These are phyloP conservation scores for Oryzias javanicus DNA, from an alignment of 2,113 vertebrate species.

Conservation along the genomic window DNA sequence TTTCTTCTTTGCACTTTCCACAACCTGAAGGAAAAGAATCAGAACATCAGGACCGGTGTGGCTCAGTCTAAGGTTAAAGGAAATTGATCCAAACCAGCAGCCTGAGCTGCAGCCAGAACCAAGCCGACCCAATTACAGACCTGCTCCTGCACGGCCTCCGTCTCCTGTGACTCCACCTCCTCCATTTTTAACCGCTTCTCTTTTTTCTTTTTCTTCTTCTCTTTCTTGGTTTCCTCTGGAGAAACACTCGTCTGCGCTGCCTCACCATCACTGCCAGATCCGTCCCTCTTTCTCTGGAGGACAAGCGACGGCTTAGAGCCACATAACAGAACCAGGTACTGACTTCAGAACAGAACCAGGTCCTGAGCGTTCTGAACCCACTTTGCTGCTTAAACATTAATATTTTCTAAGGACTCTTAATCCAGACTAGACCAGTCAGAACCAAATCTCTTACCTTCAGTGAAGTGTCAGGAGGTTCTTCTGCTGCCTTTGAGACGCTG, in stretches of 20 bases:
- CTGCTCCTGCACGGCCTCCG: constrained; percentile 10
- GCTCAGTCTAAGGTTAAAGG: not conserved
- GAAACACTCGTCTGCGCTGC: not conserved
- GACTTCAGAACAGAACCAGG: not conserved
- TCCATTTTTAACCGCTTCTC: constrained; percentile 36
- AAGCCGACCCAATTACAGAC: constrained; percentile 6
- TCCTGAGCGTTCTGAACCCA: not conserved
- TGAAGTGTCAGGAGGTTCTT: not conserved
- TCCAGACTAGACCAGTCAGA: too few relatives aligned
- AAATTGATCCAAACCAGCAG: not conserved
- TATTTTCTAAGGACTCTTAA: too few relatives aligned
- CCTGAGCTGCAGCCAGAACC: not conserved
- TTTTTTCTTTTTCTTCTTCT: constrained; percentile 66
- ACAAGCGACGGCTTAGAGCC: not conserved
- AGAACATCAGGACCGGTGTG: not conserved
- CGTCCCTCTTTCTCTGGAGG: constrained; percentile 63
- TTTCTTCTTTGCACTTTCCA: not conserved
- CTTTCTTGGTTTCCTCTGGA: constrained; percentile 12
- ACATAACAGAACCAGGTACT: not conserved
- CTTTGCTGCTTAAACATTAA: too few relatives aligned
- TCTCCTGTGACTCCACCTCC: constrained; percentile 5
- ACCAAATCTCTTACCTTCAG: constrained; percentile 39
- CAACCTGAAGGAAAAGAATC: not conserved
- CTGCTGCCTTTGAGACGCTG: constrained; percentile 15
- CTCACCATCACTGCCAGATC: constrained; percentile 22